A percentile compares a stretch with the other conserved stretches of the same genome.
Evolutionary conservation across 1,140 invertebrate genomes (phyloP).

Genomic region (Aplysia californica): DNA sequence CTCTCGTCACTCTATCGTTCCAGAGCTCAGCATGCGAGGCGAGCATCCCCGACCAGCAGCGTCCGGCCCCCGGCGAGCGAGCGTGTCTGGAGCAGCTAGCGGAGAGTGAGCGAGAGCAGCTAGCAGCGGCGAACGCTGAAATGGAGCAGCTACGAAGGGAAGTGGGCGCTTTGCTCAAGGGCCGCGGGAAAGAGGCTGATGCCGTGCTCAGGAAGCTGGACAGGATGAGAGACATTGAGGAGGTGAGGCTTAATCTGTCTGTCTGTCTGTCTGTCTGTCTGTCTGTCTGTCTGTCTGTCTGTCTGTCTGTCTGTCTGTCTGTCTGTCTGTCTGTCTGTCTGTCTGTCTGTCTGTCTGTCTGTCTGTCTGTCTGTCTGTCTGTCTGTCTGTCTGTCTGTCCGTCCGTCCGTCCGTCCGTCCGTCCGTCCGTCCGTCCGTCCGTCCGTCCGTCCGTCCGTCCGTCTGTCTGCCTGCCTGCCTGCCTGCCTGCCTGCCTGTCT

Average conservation of each 20-base stretch:
- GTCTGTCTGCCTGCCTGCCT: no score
- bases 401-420: conserved; percentile 17
- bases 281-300: not conserved
- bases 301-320: conserved; percentile 24
- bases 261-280: not conserved
- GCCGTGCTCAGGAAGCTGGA: conserved; percentile 31
- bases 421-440: no score
- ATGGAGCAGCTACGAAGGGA: conserved; percentile 34
- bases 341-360: conserved; percentile 39
- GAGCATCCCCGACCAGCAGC: not conserved
- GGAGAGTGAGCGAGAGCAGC: not conserved
- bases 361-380: conserved; percentile 33
- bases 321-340: conserved; percentile 35
- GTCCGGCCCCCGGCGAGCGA: not conserved
- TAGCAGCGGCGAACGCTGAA: not conserved
- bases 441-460: no score
- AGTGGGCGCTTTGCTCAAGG: conserved; percentile 28
- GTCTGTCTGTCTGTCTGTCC: conserved; percentile 33
- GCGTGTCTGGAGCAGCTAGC: conserved; percentile 4
- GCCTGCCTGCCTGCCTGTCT: no score
- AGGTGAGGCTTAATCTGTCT: conserved; percentile 31
- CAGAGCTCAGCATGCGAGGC: conserved; percentile 9
- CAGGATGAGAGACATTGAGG: conserved; percentile 31
- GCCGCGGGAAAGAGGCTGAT: conserved; percentile 26
- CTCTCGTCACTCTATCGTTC: no score